Percentiles rank a stretch among this genome's conserved stretches.
Evolutionary conservation across 64 coral and sea anemone species (phyloP).

Genomic region (Pachyseris speciosa): DNA sequence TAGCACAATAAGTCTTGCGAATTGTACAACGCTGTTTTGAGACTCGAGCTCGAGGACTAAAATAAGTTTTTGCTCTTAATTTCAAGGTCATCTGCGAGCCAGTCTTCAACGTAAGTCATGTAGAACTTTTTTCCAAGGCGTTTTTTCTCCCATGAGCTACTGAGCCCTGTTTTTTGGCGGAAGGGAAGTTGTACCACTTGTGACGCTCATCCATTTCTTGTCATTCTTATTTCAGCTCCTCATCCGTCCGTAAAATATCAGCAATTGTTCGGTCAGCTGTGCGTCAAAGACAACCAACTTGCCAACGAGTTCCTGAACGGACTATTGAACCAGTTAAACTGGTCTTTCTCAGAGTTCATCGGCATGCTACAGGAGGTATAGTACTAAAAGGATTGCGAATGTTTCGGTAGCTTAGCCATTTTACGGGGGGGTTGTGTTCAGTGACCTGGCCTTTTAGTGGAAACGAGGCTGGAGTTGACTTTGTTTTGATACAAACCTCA

Average conservation of each 20-base stretch:
- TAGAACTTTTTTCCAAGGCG: neutral
- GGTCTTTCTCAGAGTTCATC: slow-evolving; percentile 99
- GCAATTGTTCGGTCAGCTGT: slow-evolving; percentile 71
- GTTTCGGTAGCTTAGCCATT: too few relatives aligned
- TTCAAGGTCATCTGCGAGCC: slow-evolving; percentile 61
- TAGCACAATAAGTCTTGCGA: too few relatives aligned
- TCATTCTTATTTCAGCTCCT: slow-evolving; percentile 46
- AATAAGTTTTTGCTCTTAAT: neutral
- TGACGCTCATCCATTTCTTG: neutral
- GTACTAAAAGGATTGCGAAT: too few relatives aligned
- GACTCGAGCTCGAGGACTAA: neutral
- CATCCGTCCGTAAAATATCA: slow-evolving; percentile 83
- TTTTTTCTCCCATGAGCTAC: too few relatives aligned
- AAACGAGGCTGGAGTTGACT: too few relatives aligned
- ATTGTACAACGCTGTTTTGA: neutral
- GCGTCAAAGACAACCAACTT: slow-evolving; percentile 80
- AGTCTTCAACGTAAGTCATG: slow-evolving; percentile 63
- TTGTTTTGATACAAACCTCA: too few relatives aligned
- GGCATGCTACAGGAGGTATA: slow-evolving; percentile 95
- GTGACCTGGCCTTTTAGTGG: too few relatives aligned
- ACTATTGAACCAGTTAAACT: slow-evolving; percentile 96
- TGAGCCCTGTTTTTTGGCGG: too few relatives aligned
- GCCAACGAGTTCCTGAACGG: slow-evolving; percentile 91
- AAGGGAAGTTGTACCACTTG: neutral
- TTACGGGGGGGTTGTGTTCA: neutral